A percentile compares a stretch with the other conserved stretches of the same genome.
Conservation (phyloP, 2,113 vertebrate genomes). For the Semicossyphus pulcher region DNA sequence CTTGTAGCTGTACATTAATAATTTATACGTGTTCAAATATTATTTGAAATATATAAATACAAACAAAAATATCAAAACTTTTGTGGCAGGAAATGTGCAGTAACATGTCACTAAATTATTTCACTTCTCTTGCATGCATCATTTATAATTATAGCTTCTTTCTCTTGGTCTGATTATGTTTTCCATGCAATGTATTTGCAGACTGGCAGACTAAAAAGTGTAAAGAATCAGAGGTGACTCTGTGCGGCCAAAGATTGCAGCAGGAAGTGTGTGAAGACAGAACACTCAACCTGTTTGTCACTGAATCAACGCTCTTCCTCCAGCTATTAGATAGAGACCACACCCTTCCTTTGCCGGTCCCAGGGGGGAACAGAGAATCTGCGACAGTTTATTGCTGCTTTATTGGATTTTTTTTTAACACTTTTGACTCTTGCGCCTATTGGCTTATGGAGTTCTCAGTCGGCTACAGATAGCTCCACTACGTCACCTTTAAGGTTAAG, state of each 20-base stretch:
- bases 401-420: background rate
- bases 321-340: background rate
- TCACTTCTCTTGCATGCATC: too few relatives aligned
- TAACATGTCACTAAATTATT: too few relatives aligned
- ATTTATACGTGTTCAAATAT: too few relatives aligned
- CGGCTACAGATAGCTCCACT: background rate
- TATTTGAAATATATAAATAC: too few relatives aligned
- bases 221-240: slow-evolving; percentile 16
- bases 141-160: too few relatives aligned
- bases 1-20: too few relatives aligned
- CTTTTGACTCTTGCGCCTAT: background rate
- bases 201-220: background rate
- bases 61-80: too few relatives aligned
- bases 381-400: background rate
- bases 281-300: slow-evolving; percentile 26
- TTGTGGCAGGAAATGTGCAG: too few relatives aligned
- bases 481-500: background rate
- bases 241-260: background rate
- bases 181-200: background rate
- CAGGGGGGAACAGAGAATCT: background rate
- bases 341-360: slow-evolving; percentile 49
- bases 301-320: slow-evolving; percentile 28
- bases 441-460: background rate
- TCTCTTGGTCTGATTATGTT: background rate
- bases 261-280: slow-evolving; percentile 22